Evolutionary conservation across 1,140 invertebrate species (phyloP), one percentile per base, ranked within the genome.

Genomic region (Protaetia brevitarsis): DNA sequence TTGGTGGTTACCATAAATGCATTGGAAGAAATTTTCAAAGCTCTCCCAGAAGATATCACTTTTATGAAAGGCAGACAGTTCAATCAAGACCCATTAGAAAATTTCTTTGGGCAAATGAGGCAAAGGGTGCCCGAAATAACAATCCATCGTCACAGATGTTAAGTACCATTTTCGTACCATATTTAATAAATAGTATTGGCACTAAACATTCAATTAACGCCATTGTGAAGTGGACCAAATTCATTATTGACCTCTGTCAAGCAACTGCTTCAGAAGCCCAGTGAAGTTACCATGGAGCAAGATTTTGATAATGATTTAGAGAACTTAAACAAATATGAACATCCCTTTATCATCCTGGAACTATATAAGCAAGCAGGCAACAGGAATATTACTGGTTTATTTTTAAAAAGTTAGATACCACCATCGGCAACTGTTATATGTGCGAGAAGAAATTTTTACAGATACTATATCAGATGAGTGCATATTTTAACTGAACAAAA

Each of bases 61-160:
- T 59, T 37, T 7, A 59, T 71, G 2, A 63, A 59, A 34, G 30
- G 59, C 0, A 34, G 69, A 13, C 28, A 41, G 2, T 23, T 71
- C 23, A 71, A 71, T 28, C 69, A 71, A 63, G 67, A 71, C 62
- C 56, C 69, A 45, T 31, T 71, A 5, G 69, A 71, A 37, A 71
- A 68, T 61, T 71, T 68, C 41, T 71, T 71, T 64, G 59, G 67
- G 4, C 63, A 62, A n/a, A 64, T 71, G 30, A 31, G 69, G n/a
- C 37, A 45, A 27, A 61, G 34, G 69, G 67, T 10, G 36, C 19
- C 7, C 63, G 64, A 65, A 66, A 63, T 64, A 63, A 34, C 0
- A 69, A 71, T 37, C 69, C 69, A 21, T 27, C 34, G 31, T 26
- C 13, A 3, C 21, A 19, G 11, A 7, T 37, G 2, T 70, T 64